These are phyloP conservation scores for Xylota sylvarum DNA, from an alignment of 2,888 invertebrate genomes.

Conservation along the genomic window DNA sequence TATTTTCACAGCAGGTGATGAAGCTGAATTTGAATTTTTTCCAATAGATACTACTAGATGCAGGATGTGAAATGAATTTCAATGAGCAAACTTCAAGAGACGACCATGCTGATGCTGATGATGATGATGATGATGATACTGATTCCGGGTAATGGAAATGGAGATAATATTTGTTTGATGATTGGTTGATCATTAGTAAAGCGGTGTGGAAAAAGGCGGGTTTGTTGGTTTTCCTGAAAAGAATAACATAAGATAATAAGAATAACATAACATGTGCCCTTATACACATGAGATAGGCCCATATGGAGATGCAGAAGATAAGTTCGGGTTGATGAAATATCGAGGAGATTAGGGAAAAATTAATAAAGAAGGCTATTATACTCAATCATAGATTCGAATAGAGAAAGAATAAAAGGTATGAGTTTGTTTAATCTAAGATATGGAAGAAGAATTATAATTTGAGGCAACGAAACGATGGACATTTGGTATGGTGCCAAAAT, in stretches of 20 bases:
- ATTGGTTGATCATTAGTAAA: conserved; percentile 62
- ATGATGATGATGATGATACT: conserved; percentile 39
- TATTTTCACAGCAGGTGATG: conserved; percentile 70
- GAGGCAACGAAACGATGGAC: not conserved
- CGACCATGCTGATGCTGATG: conserved; percentile 16
- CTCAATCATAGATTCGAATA: conserved; percentile 51
- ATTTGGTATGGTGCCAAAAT: not conserved
- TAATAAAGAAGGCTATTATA: conserved; percentile 58
- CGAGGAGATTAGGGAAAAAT: conserved; percentile 49
- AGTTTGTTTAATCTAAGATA: conserved; percentile 38
- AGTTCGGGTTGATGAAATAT: conserved; percentile 50
- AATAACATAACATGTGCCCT: conserved; percentile 31
- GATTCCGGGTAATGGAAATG: conserved; percentile 54
- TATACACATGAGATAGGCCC: not conserved
- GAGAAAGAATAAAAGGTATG: conserved; percentile 5
- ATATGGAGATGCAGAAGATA: conserved; percentile 51
- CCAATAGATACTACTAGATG: conserved; percentile 4
- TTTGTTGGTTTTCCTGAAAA: conserved; percentile 45
- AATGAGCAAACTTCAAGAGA: conserved; percentile 52
- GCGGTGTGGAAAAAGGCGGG: conserved; percentile 57
- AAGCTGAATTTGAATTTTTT: conserved; percentile 44
- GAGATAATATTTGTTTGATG: conserved; percentile 61
- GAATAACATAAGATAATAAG: not conserved
- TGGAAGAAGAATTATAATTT: conserved; percentile 35
- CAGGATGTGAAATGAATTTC: conserved; percentile 62